Percentiles rank a stretch among this genome's conserved stretches.
Conservation (phyloP, 1,140 invertebrate genomes). For the Leptinotarsa undecemlineata region DNA sequence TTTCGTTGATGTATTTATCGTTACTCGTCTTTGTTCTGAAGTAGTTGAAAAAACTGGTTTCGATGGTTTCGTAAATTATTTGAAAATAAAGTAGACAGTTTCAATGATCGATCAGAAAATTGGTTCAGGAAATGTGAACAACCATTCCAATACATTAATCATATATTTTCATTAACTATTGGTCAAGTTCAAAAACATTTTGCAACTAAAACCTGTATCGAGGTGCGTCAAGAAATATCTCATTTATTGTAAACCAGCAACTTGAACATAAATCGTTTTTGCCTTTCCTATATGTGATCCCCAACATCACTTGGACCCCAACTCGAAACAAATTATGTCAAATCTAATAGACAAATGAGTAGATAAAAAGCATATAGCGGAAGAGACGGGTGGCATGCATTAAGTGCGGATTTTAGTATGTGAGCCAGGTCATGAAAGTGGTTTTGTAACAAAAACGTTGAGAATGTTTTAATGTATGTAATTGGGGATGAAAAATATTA, state of each 20-base stretch:
- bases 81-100: no score
- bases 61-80: no score
- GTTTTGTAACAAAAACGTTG: no score
- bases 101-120: no score
- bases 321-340: slow-evolving; percentile 33
- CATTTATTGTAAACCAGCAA: neutral
- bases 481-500: no score
- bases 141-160: no score
- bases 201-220: neutral
- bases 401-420: slow-evolving; percentile 9
- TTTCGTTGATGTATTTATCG: no score
- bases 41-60: no score
- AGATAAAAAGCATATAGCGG: slow-evolving; percentile 30
- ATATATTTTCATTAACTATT: no score
- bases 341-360: slow-evolving; percentile 36
- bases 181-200: neutral
- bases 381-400: slow-evolving; percentile 19
- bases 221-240: neutral
- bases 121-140: no score
- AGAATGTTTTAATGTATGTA: neutral
- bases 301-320: slow-evolving; percentile 12
- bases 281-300: neutral
- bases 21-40: no score
- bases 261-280: neutral
- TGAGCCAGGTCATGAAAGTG: neutral